Conservation (phyloP, 2,113 vertebrate genomes). For the Perca fluviatilis region DNA sequence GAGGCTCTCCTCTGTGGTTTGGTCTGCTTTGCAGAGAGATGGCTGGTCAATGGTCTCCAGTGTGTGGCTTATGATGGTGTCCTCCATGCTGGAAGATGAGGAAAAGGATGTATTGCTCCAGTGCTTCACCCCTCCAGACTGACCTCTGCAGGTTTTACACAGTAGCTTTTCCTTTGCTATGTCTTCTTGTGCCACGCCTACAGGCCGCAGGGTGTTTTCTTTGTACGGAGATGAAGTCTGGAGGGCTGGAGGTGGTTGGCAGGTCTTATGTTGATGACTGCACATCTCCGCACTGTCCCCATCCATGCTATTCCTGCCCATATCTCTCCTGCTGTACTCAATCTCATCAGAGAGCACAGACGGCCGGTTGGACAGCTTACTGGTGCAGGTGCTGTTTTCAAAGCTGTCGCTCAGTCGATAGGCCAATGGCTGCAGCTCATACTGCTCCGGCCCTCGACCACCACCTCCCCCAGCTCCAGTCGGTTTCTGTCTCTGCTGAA, state of each 20-base stretch:
- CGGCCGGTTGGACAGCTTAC: conserved; percentile 95
- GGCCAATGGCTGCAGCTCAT: conserved; percentile 94
- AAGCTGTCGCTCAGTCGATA: conserved; percentile 95
- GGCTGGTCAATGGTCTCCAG: conserved; percentile 72
- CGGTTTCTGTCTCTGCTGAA: conserved; percentile 76
- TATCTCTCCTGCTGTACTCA: conserved; percentile 85
- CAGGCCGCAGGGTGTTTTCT: conserved; percentile 75
- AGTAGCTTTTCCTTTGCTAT: conserved; percentile 64
- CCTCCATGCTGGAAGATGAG: conserved; percentile 84
- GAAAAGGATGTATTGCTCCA: conserved; percentile 83
- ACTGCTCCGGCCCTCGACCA: conserved; percentile 89
- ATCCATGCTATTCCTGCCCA: conserved; percentile 55
- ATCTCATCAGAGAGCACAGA: conserved; percentile 96
- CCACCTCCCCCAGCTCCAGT: conserved; percentile 60
- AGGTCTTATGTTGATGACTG: conserved; percentile 63
- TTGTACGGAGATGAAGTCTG: conserved; percentile 98
- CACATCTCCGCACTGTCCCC: conserved; percentile 68
- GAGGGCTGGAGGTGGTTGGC: conserved; percentile 84
- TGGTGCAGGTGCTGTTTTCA: conserved; percentile 98
- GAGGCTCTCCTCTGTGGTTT: conserved; percentile 34
- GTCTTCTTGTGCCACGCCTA: conserved; percentile 44
- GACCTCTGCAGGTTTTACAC: conserved; percentile 81
- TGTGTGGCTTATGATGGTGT: conserved; percentile 81
- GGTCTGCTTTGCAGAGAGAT: conserved; percentile 73
- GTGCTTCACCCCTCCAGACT: conserved; percentile 55